Evolutionary conservation across 1,140 invertebrate genomes (phyloP), one percentile per base, ranked within the genome.

Genomic region (Hestina assimilis): DNA sequence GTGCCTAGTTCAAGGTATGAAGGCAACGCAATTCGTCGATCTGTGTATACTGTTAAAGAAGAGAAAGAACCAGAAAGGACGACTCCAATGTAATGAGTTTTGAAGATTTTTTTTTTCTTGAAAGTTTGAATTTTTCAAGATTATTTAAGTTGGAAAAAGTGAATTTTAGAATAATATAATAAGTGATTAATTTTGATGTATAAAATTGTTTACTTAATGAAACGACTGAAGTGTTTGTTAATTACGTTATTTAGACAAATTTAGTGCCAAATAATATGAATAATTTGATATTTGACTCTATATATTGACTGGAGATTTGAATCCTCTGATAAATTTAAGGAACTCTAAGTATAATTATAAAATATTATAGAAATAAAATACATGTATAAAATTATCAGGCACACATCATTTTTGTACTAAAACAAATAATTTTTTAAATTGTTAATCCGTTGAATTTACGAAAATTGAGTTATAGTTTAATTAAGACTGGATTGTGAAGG

Each of bases 21-120:
- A 26, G 74, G 81, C 12, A 72, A 75, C 20, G 80, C 80, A 1
- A 69, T 88, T 20, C 69, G 82, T 21, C 69, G 85, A 24, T 69
- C 75, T 38, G 75, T 83, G 43, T 83, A 81, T 42, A 86, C 74
- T 11, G 42, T 83, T 0, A 80, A 72, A 58, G 82, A 83, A 57
- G 75, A 85, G 21, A 82, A 78, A 23, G 79, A 83, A 67, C 76
- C 75, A 26, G 76, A 85, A 45, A 69, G 77, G 56, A 51, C 68
- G 35, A 79, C 71, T n/a, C 68, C 69, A 43, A 77, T 76, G 77
- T 84, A 84, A 67, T 26, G 35, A 20, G 42, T 33, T 43, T 43
- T n/a, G 19, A 38, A 53, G 9, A 12, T 53, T 7, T 20, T 21
- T 14, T 26, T 52, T 33, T 48, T 28, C 8, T 43, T 24, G 35